Percentiles rank a stretch among this genome's conserved stretches.
Conservation (phyloP, 2,113 vertebrate species). For the Actenoides lindsayi region DNA sequence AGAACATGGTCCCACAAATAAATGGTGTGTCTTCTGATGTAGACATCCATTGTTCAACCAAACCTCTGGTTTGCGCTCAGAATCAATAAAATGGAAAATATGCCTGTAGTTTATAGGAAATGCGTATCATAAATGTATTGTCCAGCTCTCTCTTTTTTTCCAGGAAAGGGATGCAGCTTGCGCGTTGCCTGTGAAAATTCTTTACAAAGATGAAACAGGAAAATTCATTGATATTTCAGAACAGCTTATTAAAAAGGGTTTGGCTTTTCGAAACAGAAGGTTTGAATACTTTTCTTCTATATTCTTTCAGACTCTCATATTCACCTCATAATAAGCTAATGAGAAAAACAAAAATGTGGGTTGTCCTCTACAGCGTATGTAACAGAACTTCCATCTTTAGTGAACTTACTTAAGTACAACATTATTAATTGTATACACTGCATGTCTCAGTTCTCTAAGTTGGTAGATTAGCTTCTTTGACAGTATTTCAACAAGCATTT, state of each 20-base stretch:
- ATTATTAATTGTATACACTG: neutral
- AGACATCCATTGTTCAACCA: neutral
- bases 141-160: neutral
- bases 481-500: neutral
- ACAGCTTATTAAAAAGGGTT: slow-evolving; percentile 85
- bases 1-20: neutral
- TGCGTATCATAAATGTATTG: neutral
- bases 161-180: slow-evolving; percentile 73
- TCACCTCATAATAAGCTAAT: neutral
- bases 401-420: neutral
- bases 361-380: neutral
- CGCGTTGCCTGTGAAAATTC: slow-evolving; percentile 83
- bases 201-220: slow-evolving; percentile 77
- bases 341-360: neutral
- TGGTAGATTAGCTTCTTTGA: neutral
- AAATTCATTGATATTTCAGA: slow-evolving; percentile 82
- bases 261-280: slow-evolving; percentile 86
- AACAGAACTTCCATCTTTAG: neutral
- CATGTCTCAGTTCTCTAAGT: neutral
- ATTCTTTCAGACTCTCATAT: neutral
- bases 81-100: neutral
- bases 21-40: neutral
- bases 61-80: neutral
- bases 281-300: slow-evolving; percentile 9
- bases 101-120: neutral